Evolutionary conservation across 2,113 vertebrate genomes (phyloP), one percentile per base, ranked within the genome.

Genomic region (Cheirogaleus medius): DNA sequence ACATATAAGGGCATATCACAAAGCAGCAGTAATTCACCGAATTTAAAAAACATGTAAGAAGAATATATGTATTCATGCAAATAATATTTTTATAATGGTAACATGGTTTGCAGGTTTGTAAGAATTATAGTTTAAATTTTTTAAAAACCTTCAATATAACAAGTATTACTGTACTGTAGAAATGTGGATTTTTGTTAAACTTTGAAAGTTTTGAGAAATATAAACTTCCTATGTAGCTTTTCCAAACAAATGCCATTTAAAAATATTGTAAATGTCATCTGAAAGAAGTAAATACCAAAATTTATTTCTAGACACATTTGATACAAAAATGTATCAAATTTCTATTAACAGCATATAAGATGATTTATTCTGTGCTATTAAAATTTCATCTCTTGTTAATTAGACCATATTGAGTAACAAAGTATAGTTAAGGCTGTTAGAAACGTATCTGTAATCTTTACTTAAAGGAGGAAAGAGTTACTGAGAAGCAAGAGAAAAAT

Each of bases 231-330:
- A 52, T 73, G 20, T 82, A 78, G 64, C 78, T 98, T 97, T 98
- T 88, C 8, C 93, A 97, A 98, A 96, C 54, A 97, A 98, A 96
- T 95, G 97, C 68, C 95, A 94, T 90, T 97, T 97, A 83, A 97
- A 98, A 93, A 95, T 91, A 91, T 82, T 94, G 95, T 93, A 98
- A 95, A 97, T 95, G 92, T 98, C 92, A 97, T 93, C 97, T 88
- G 80, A 97, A 69, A 97, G 96, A 80, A 44, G 91, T 94, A 96
- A 98, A 97, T 77, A 95, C 95, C 93, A 97, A 95, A 97, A 97
- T 96, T 60, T 87, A 96, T 97, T 97, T 74, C 88, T 90, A 96
- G 87, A 95, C 90, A 88, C 44, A 90, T 95, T 92, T 95, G 71
- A 94, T 92, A 95, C 32, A 90, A 95, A 97, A 97, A 92, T 63